A percentile compares a stretch with the other conserved stretches of the same genome.
Evolutionary conservation across 1,140 invertebrate genomes (phyloP).

Genomic region (Drosophila quadrilineata): DNA sequence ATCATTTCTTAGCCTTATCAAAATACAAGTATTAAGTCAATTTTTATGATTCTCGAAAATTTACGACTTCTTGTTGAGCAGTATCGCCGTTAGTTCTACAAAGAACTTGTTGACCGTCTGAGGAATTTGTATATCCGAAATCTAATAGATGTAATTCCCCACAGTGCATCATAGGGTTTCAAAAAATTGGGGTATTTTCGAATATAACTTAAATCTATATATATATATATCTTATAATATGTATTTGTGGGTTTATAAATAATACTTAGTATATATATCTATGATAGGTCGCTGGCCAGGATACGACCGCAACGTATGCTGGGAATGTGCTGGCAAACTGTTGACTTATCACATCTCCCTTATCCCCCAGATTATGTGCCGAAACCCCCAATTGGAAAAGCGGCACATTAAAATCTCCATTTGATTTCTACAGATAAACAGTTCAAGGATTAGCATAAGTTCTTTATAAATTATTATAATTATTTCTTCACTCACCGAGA

Average conservation of each 20-base stretch:
- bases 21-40: too few species aligned
- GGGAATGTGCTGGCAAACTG: slow-evolving; percentile 22
- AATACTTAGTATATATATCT: slow-evolving; percentile 27
- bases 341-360: slow-evolving; percentile 3
- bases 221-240: neutral
- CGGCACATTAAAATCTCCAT: slow-evolving; percentile 28
- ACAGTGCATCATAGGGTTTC: neutral
- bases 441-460: neutral
- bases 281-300: slow-evolving; percentile 22
- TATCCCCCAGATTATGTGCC: neutral
- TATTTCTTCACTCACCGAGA: neutral
- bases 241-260: too few species aligned
- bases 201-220: too few species aligned
- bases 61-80: slow-evolving; percentile 1
- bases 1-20: neutral
- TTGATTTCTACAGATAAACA: slow-evolving; percentile 75
- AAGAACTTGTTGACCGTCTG: neutral
- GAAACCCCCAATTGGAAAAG: slow-evolving; percentile 24
- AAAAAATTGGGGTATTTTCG: neutral
- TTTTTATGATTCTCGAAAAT: neutral
- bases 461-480: neutral
- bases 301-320: neutral
- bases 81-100: neutral
- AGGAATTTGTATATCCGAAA: slow-evolving; percentile 1
- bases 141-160: neutral